Percentiles rank a stretch among this genome's conserved stretches.
phyloP scores from a whole-genome alignment of 2,888 invertebrate species.

The Calameuta filiformis region DNA sequence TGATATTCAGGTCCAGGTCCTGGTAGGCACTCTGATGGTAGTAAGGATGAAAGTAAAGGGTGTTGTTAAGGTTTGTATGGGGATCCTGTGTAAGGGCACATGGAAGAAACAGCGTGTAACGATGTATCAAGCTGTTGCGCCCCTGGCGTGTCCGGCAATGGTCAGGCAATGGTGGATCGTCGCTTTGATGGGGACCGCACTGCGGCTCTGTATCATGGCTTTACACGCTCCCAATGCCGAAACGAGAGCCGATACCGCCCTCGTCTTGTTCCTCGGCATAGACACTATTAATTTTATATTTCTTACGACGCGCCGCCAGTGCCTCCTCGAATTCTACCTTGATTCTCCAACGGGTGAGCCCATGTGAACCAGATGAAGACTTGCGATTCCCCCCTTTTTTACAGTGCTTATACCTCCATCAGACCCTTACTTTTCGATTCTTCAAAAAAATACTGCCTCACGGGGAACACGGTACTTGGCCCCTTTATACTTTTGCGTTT shows the following conservation, averaged over 20 bases:
- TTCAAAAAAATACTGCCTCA: neutral
- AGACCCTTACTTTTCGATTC: neutral
- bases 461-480: neutral
- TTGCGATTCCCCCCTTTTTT: neutral
- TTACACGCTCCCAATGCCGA: slow-evolving; percentile 62
- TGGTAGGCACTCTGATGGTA: neutral
- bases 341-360: slow-evolving; percentile 1
- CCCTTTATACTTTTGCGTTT: neutral
- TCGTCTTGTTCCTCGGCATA: slow-evolving; percentile 57
- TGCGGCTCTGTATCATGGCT: slow-evolving; percentile 58
- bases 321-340: slow-evolving; percentile 24
- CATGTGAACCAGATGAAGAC: neutral
- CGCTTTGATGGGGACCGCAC: slow-evolving; percentile 60
- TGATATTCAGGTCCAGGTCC: neutral
- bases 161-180: slow-evolving; percentile 59
- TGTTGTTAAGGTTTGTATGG: slow-evolving; percentile 7
- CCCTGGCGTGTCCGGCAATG: slow-evolving; percentile 64
- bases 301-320: slow-evolving; percentile 33
- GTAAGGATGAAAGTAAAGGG: neutral
- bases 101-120: slow-evolving; percentile 63
- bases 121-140: slow-evolving; percentile 66
- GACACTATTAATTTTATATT: slow-evolving; percentile 64
- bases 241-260: slow-evolving; percentile 61
- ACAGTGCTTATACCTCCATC: neutral
- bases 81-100: slow-evolving; percentile 36